A percentile compares a stretch with the other conserved stretches of the same genome.
Conservation (phyloP, 35 echinoderm and acorn worm species). For the Ophiothrix spiculata region DNA sequence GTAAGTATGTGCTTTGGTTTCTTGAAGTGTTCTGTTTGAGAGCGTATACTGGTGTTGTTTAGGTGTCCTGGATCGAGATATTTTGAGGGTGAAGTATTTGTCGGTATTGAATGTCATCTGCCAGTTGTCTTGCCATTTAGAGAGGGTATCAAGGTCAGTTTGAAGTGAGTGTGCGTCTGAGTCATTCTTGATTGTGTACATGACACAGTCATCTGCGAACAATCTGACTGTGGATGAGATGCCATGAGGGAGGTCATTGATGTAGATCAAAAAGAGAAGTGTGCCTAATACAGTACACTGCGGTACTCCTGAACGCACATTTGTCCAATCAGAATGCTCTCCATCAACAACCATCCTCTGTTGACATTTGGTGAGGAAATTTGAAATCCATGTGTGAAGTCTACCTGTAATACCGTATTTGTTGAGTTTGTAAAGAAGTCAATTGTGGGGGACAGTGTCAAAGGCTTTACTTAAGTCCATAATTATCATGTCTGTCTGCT, state of each 20-base stretch:
- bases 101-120: no score
- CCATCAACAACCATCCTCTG: conserved; percentile 58
- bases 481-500: neutral
- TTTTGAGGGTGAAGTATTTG: no score
- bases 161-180: no score
- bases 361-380: conserved; percentile 27
- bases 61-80: no score
- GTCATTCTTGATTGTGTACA: no score
- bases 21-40: no score
- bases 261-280: conserved; percentile 46
- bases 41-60: no score
- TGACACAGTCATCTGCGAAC: no score
- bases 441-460: neutral
- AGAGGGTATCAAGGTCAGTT: no score
- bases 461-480: neutral
- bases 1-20: no score
- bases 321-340: neutral
- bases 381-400: neutral
- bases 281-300: conserved; percentile 63
- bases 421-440: neutral
- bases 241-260: conserved; percentile 32
- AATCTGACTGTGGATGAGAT: no score
- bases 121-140: no score
- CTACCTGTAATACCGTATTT: neutral
- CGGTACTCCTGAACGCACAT: conserved; percentile 45